Evolutionary conservation across 1,140 invertebrate genomes (phyloP).

Genomic region (Ceratosolen solmsi): DNA sequence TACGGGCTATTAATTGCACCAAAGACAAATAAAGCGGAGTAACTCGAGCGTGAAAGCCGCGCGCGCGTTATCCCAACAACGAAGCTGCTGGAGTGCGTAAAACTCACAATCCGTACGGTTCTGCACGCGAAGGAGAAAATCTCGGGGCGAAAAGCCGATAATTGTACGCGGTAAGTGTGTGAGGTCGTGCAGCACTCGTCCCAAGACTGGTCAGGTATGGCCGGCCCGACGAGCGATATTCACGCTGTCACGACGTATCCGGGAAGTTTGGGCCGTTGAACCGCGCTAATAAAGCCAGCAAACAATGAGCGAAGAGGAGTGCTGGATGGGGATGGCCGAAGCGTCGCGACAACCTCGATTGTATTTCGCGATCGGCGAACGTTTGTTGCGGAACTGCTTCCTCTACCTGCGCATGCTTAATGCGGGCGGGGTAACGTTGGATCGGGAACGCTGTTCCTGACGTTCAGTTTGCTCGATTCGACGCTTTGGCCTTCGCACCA

Average conservation of each 20-base stretch:
- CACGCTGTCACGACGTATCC: conserved; percentile 59
- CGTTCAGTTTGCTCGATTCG: conserved; percentile 16
- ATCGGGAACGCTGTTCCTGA: neutral
- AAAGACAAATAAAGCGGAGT: neutral
- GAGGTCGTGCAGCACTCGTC: neutral
- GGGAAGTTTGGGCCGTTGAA: conserved; percentile 73
- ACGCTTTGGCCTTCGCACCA: neutral
- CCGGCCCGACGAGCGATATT: neutral
- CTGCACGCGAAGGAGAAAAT: neutral
- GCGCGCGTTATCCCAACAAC: neutral
- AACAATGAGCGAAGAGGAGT: conserved; percentile 53
- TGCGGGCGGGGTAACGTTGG: neutral
- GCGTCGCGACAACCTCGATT: neutral
- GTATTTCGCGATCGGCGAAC: neutral
- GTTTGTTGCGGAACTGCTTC: neutral
- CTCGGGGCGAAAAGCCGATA: conserved; percentile 29
- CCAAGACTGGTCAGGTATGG: neutral
- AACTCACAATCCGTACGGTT: neutral
- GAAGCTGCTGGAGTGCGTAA: no score
- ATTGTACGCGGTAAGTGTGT: conserved; percentile 33
- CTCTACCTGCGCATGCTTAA: neutral
- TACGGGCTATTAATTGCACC: conserved; percentile 13
- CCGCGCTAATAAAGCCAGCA: conserved; percentile 58
- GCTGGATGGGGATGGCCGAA: no score
- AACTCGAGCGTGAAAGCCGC: neutral